Conservation (phyloP, 2,113 vertebrate genomes). For the Pygoscelis adeliae region DNA sequence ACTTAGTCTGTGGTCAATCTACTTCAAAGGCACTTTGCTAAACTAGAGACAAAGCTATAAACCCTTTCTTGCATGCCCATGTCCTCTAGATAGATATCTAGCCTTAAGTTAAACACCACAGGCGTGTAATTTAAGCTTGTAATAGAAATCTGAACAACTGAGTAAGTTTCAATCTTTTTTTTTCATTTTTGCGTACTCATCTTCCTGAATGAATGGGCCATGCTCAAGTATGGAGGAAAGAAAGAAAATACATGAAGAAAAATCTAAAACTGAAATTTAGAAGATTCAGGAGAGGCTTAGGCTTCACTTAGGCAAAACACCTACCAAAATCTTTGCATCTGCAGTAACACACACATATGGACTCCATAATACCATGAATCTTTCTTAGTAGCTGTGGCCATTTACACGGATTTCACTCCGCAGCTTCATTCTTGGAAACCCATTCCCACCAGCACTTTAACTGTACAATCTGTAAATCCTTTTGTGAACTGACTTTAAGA, state of each 20-base stretch:
- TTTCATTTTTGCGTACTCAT: not conserved
- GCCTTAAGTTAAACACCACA: not conserved
- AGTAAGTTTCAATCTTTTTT: not conserved
- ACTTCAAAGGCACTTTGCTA: conserved; percentile 35
- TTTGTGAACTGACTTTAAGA: not conserved
- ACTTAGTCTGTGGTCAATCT: not conserved
- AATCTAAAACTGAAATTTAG: not conserved
- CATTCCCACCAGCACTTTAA: not conserved
- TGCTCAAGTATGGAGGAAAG: not conserved
- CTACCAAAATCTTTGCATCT: not conserved
- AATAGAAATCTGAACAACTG: not conserved
- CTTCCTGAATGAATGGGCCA: not conserved
- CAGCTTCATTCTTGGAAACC: not conserved
- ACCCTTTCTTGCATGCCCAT: not conserved
- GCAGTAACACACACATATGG: not conserved
- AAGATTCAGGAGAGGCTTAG: not conserved
- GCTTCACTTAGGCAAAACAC: not conserved
- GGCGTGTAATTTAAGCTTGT: not conserved
- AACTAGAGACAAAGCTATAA: not conserved
- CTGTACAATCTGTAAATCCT: not conserved
- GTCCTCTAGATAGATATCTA: not conserved
- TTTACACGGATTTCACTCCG: not conserved
- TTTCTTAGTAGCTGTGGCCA: not conserved
- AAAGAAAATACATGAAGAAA: not conserved
- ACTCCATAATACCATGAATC: not conserved